Percentiles rank a stretch among this genome's conserved stretches.
These are phyloP conservation scores for Venustaconcha ellipsiformis DNA, from an alignment of 1,140 invertebrate species.

Conservation along the genomic window DNA sequence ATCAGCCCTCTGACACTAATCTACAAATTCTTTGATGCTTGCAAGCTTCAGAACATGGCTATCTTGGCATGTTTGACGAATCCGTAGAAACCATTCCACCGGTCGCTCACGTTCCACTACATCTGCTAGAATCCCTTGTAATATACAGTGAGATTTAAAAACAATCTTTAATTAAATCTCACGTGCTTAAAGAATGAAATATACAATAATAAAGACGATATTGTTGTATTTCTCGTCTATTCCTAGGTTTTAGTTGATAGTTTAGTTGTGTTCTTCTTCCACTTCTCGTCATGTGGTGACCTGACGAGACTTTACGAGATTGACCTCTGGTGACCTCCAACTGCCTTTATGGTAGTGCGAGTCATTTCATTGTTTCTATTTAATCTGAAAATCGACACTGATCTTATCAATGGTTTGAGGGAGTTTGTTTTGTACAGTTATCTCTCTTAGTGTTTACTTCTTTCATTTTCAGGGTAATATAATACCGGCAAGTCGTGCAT, in stretches of 20 bases:
- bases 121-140: neutral
- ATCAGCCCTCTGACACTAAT: slow-evolving; percentile 23
- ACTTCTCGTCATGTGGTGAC: slow-evolving; percentile 49
- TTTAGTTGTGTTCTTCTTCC: slow-evolving; percentile 51
- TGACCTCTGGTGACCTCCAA: neutral
- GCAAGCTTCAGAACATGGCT: slow-evolving; percentile 30
- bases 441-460: too few species aligned
- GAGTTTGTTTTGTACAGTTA: too few species aligned
- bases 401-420: too few species aligned
- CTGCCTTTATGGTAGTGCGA: too few species aligned
- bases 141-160: neutral
- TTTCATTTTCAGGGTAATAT: too few species aligned
- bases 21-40: slow-evolving; percentile 14
- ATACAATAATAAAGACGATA: neutral
- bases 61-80: slow-evolving; percentile 46
- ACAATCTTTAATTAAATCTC: slow-evolving; percentile 1
- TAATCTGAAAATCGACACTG: too few species aligned
- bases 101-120: slow-evolving; percentile 6
- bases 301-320: slow-evolving; percentile 42
- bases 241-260: slow-evolving; percentile 48
- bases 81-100: slow-evolving; percentile 49
- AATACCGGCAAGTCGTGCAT: too few species aligned
- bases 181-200: slow-evolving; percentile 1
- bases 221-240: slow-evolving; percentile 20
- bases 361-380: too few species aligned